Percentiles rank a stretch among this genome's conserved stretches.
Conservation (phyloP, 2,113 vertebrate genomes). For the Callipepla californica region DNA sequence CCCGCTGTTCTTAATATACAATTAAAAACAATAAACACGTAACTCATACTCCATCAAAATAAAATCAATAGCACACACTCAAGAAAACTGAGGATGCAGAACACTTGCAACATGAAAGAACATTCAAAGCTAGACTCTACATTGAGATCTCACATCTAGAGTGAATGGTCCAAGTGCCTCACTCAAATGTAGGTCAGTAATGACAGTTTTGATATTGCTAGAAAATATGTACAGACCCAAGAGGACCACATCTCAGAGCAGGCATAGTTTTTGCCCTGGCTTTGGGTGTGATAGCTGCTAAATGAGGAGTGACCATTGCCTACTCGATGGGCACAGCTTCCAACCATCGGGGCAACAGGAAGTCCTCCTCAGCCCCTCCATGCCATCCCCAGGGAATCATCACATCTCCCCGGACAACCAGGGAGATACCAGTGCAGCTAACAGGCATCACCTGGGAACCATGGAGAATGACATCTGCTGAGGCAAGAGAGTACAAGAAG, state of each 20-base stretch:
- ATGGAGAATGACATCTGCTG: no score
- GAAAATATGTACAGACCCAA: background rate
- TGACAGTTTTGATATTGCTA: background rate
- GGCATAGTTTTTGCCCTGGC: background rate
- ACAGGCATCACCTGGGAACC: no score
- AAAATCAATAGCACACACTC: background rate
- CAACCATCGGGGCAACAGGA: background rate
- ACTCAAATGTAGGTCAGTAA: background rate
- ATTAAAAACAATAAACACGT: background rate
- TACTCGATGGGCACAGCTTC: background rate
- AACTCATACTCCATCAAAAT: fast-evolving
- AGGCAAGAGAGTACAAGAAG: background rate
- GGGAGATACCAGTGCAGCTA: no score
- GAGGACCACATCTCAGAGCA: background rate
- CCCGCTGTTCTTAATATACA: background rate
- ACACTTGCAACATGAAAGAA: background rate
- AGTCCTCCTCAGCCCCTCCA: background rate
- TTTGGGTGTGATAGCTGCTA: background rate
- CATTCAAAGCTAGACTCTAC: background rate
- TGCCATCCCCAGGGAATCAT: no score
- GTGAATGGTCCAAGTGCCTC: background rate
- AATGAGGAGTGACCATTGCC: fast-evolving
- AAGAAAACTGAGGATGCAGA: background rate
- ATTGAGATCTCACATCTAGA: background rate
- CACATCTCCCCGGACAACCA: no score